Evolutionary conservation across 2,113 vertebrate genomes (phyloP).

Genomic region (Pachypanchax playfairii): DNA sequence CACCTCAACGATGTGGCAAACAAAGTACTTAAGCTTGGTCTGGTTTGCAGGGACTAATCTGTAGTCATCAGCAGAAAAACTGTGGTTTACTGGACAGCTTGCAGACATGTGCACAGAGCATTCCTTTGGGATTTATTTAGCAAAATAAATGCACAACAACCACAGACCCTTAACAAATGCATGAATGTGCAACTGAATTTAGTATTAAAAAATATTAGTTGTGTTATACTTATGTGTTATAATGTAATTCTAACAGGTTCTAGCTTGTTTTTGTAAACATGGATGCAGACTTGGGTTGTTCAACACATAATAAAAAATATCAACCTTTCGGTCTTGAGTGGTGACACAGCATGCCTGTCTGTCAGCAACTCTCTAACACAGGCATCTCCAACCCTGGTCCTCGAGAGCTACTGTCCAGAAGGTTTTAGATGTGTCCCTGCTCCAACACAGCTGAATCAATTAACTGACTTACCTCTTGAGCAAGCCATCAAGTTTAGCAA

Average conservation of each 20-base stretch:
- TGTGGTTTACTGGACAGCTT: constrained; percentile 8
- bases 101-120: not conserved
- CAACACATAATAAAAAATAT: not conserved
- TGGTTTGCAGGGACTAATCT: constrained; percentile 31
- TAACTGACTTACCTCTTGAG: too few species aligned
- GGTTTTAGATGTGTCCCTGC: too few species aligned
- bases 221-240: too few species aligned
- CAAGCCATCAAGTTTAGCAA: too few species aligned
- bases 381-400: too few species aligned
- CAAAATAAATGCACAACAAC: not conserved
- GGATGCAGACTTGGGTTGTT: not conserved
- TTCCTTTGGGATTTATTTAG: not conserved
- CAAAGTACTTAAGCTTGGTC: constrained; percentile 26
- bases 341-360: constrained; percentile 55
- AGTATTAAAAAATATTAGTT: too few species aligned
- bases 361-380: constrained; percentile 59
- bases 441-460: too few species aligned
- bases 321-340: constrained; percentile 6
- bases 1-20: constrained; percentile 44
- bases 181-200: not conserved
- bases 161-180: not conserved
- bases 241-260: too few species aligned
- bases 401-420: too few species aligned
- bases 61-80: constrained; percentile 22
- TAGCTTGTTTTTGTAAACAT: too few species aligned